phyloP scores from a whole-genome alignment of 2,888 invertebrate genomes.

The Imbricaverruca yamaguchii region DNA sequence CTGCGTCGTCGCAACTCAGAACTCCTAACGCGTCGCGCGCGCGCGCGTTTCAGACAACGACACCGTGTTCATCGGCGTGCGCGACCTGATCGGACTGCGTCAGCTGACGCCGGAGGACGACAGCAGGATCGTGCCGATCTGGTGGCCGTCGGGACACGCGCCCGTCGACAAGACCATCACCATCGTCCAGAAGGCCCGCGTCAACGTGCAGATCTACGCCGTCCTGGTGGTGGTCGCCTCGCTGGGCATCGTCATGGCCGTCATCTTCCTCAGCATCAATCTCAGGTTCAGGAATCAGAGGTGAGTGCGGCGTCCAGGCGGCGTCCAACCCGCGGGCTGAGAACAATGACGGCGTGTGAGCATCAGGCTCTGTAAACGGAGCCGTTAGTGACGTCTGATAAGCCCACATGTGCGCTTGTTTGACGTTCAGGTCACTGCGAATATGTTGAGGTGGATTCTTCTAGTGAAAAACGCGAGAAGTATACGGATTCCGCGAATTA shows the following conservation, averaged over 20 bases:
- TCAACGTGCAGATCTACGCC: slow-evolving; percentile 87
- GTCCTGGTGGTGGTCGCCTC: slow-evolving; percentile 78
- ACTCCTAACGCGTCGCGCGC: no score
- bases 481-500: no score
- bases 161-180: slow-evolving; percentile 88
- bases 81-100: slow-evolving; percentile 9
- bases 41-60: not conserved
- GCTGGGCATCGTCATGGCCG: slow-evolving; percentile 82
- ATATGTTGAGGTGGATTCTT: no score
- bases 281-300: slow-evolving; percentile 92
- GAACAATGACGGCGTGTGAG: no score
- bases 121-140: slow-evolving; percentile 57
- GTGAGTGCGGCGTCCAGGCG: slow-evolving; percentile 43
- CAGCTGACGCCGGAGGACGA: not conserved
- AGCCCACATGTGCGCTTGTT: no score
- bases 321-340: no score
- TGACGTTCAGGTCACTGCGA: no score
- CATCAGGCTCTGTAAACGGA: no score
- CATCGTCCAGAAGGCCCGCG: slow-evolving; percentile 79
- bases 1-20: no score
- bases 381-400: no score
- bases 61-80: slow-evolving; percentile 8
- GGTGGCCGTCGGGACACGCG: slow-evolving; percentile 55
- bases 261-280: slow-evolving; percentile 87
- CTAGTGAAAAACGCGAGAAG: no score